Conservation (phyloP, 2,113 vertebrate species). For the Neoarius graeffei region DNA sequence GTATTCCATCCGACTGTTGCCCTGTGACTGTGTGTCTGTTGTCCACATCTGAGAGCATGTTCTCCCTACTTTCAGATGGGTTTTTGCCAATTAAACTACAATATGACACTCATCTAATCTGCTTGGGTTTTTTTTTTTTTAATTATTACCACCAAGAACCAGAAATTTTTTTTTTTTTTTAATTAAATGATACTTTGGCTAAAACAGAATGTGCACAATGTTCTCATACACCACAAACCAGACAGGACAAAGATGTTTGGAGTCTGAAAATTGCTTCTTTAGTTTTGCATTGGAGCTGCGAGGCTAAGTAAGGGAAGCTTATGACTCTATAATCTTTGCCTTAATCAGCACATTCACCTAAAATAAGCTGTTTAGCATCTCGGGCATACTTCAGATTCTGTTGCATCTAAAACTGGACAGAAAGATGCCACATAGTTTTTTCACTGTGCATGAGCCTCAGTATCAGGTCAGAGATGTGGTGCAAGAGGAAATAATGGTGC, state of each 20-base stretch:
- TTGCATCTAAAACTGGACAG: too few relatives aligned
- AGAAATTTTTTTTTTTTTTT: background rate
- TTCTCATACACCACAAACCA: background rate
- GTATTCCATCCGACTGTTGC: slow-evolving; percentile 12
- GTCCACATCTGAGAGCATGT: background rate
- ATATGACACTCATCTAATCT: background rate
- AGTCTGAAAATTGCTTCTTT: background rate
- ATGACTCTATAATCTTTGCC: background rate
- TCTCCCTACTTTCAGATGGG: background rate
- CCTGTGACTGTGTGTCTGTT: slow-evolving; percentile 6
- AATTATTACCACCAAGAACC: background rate
- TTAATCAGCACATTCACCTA: background rate
- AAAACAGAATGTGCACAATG: background rate
- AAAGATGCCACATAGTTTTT: too few relatives aligned
- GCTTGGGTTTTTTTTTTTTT: background rate
- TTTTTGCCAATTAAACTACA: slow-evolving; percentile 27
- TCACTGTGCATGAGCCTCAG: background rate
- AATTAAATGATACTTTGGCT: background rate
- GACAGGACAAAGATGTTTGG: background rate
- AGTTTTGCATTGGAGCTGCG: background rate
- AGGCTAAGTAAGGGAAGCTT: background rate
- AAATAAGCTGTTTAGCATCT: background rate
- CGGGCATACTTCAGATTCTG: too few relatives aligned
- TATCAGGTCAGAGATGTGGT: too few relatives aligned
- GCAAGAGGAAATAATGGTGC: too few relatives aligned